Percentiles rank a stretch among this genome's conserved stretches.
phyloP scores from a whole-genome alignment of 1,140 invertebrate species.

The Papilio glaucus region DNA sequence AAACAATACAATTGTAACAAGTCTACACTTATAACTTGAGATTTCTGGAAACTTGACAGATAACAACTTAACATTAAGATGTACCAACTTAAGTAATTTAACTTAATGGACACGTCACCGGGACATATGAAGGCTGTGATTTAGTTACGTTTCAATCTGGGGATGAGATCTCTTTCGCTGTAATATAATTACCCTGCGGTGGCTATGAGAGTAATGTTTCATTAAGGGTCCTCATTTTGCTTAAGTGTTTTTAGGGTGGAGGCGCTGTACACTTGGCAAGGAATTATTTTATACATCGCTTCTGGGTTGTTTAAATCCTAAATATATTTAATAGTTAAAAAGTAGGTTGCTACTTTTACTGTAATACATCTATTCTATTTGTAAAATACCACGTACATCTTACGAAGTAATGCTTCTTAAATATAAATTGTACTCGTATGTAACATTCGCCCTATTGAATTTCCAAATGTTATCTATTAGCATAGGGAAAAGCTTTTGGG shows the following conservation, averaged over 20 bases:
- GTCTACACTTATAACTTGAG: neutral
- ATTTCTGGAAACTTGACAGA: neutral
- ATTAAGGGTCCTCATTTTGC: slow-evolving; percentile 6
- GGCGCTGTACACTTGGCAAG: neutral
- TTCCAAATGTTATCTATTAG: no score
- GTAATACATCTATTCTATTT: no score
- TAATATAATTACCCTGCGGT: neutral
- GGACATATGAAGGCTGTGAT: slow-evolving; percentile 13
- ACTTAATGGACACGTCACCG: slow-evolving; percentile 21
- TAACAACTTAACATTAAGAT: neutral
- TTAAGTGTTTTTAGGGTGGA: neutral
- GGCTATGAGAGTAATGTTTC: neutral
- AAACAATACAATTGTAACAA: no score
- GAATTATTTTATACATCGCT: no score
- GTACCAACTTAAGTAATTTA: slow-evolving; percentile 6
- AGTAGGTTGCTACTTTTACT: no score
- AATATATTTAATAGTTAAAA: no score
- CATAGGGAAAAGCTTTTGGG: no score
- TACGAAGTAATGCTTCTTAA: no score
- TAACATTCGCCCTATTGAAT: no score
- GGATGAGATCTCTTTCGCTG: slow-evolving; percentile 8
- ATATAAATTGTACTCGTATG: no score
- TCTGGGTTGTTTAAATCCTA: no score
- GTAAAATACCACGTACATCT: no score
- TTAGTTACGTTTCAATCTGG: slow-evolving; percentile 32